phyloP scores from a whole-genome alignment of 35 echinoderm and acorn worm genomes.

The Ptychodera flava region DNA sequence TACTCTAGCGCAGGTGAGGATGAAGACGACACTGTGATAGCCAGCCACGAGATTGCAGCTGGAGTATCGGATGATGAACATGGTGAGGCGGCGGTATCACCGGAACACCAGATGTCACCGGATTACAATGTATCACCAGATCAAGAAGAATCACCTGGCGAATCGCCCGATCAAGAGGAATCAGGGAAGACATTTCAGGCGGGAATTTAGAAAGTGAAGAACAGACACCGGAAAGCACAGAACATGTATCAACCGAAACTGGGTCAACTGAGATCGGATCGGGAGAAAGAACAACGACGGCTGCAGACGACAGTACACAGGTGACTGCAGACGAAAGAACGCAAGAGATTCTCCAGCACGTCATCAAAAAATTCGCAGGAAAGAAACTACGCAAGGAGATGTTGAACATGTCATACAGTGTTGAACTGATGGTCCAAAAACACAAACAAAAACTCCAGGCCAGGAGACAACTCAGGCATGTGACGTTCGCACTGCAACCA shows the following conservation, averaged over 20 bases:
- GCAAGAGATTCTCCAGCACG: too few species aligned
- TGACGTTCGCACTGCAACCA: not conserved
- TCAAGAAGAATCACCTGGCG: not conserved
- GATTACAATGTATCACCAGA: too few species aligned
- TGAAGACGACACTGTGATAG: not conserved
- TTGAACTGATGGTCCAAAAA: not conserved
- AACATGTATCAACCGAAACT: too few species aligned
- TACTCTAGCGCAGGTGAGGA: too few species aligned
- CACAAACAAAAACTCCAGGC: not conserved
- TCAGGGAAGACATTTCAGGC: not conserved
- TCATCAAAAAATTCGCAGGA: not conserved
- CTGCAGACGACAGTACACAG: too few species aligned
- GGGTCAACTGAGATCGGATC: too few species aligned
- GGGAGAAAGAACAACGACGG: too few species aligned
- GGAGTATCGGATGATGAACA: not conserved
- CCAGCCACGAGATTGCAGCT: not conserved
- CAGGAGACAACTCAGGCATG: not conserved
- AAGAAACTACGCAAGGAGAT: not conserved
- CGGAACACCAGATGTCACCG: too few species aligned
- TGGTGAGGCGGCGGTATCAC: too few species aligned
- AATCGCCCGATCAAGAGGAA: not conserved
- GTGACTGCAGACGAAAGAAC: too few species aligned
- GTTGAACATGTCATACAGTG: not conserved
- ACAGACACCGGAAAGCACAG: too few species aligned
- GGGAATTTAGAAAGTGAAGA: too few species aligned